A percentile compares a stretch with the other conserved stretches of the same genome.
phyloP scores from a whole-genome alignment of 2,113 vertebrate species.

The Ceuthmochares aereus region DNA sequence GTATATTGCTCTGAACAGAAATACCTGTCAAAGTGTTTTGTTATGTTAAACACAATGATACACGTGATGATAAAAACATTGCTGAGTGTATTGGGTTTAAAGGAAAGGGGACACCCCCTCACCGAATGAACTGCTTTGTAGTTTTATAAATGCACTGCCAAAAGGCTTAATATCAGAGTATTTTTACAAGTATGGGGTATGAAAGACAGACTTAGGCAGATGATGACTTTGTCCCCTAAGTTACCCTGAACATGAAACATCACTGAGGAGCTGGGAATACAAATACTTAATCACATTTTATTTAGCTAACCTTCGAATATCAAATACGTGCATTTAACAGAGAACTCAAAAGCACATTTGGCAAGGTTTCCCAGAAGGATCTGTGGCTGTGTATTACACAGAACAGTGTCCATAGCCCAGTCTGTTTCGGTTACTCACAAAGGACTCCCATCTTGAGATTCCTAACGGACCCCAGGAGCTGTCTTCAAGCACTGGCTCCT shows the following conservation, averaged over 20 bases:
- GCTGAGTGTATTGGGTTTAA: not conserved
- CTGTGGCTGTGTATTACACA: not conserved
- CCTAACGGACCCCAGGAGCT: not conserved
- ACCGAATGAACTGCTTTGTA: not conserved
- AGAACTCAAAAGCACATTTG: not conserved
- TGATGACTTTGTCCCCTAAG: not conserved
- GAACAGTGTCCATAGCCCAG: not conserved
- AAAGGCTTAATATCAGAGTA: not conserved
- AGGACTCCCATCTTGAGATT: not conserved
- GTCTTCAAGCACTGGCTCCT: not conserved
- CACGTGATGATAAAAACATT: not conserved
- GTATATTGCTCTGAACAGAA: not conserved
- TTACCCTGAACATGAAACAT: not conserved
- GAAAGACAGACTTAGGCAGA: not conserved
- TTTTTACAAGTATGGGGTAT: not conserved
- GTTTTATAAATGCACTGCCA: not conserved
- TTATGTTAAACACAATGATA: not conserved
- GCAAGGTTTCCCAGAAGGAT: not conserved
- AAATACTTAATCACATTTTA: not conserved
- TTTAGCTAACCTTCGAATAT: not conserved
- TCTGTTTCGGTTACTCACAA: not conserved
- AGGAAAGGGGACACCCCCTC: not conserved
- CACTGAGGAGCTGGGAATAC: not conserved
- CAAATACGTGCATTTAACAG: not conserved
- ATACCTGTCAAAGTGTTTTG: not conserved